A percentile compares a stretch with the other conserved stretches of the same genome.
phyloP scores from a whole-genome alignment of 2,113 vertebrate species.

The Stigmatopora argus region DNA sequence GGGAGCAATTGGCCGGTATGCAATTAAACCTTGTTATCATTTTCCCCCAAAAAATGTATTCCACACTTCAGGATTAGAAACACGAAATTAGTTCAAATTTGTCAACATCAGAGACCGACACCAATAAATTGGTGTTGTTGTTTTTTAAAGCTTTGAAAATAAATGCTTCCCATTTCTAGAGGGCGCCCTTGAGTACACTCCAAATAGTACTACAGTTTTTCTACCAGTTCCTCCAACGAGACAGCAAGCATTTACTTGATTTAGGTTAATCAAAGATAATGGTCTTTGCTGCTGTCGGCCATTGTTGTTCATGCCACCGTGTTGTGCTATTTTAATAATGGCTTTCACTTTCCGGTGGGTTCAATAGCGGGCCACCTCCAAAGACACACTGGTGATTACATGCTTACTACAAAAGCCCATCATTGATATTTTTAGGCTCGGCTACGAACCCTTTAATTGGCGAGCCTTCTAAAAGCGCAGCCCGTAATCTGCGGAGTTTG shows the following conservation, averaged over 20 bases:
- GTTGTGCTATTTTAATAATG: slow-evolving; percentile 16
- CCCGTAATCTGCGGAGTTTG: slow-evolving; percentile 9
- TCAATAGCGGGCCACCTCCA: slow-evolving; percentile 5
- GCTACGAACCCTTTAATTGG: slow-evolving; percentile 3
- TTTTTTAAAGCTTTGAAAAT: neutral
- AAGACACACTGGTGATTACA: slow-evolving; percentile 9
- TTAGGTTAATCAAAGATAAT: slow-evolving; percentile 5
- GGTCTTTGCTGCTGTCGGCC: neutral
- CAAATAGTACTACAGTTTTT: neutral
- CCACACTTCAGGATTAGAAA: neutral
- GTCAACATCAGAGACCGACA: too few species aligned
- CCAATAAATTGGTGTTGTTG: too few species aligned
- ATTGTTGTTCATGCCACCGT: neutral
- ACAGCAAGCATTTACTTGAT: neutral
- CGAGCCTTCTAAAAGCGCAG: slow-evolving; percentile 17
- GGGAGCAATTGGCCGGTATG: neutral
- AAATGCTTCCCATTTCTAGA: neutral
- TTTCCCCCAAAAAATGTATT: neutral
- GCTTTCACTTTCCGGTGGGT: slow-evolving; percentile 14
- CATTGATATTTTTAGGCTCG: slow-evolving; percentile 12
- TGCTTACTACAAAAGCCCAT: slow-evolving; percentile 19
- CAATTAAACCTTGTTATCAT: neutral
- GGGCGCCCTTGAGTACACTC: neutral
- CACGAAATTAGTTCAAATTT: neutral
- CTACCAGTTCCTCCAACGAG: neutral